Conservation (phyloP, 2,113 vertebrate species). For the Oenanthe melanoleuca region DNA sequence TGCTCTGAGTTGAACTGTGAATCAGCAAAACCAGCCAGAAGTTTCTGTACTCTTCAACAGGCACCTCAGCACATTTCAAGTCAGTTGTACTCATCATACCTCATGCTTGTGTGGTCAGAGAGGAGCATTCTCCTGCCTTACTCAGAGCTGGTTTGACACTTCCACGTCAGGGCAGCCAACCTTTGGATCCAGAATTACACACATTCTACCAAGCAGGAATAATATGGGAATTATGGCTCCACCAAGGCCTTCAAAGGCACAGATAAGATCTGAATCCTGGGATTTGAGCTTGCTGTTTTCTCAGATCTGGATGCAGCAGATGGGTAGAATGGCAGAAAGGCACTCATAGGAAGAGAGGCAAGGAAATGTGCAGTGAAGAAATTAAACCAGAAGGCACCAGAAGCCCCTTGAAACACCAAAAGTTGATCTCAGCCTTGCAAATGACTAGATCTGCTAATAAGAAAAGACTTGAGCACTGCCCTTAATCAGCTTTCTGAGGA, state of each 20-base stretch:
- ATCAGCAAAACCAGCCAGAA: slow-evolving; percentile 2
- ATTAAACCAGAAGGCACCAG: background rate
- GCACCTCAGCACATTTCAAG: background rate
- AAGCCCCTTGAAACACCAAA: background rate
- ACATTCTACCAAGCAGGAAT: fast-evolving
- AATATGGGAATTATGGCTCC: background rate
- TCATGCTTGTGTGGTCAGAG: background rate
- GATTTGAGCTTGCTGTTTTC: background rate
- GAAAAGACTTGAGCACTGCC: slow-evolving; percentile 4
- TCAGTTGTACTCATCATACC: background rate
- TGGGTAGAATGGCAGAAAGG: background rate
- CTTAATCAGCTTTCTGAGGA: slow-evolving; percentile 50
- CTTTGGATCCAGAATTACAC: background rate
- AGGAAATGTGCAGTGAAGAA: background rate
- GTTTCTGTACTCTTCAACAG: background rate
- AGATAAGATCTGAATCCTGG: background rate
- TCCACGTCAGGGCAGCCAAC: background rate
- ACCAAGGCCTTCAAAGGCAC: background rate
- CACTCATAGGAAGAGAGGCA: background rate
- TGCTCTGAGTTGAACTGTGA: background rate
- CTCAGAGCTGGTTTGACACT: background rate
- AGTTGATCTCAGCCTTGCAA: background rate
- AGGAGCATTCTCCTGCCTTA: background rate
- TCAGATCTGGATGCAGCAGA: background rate
- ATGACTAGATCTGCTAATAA: background rate